These are phyloP conservation scores for Pyrocoelia pectoralis DNA, from an alignment of 2,888 invertebrate genomes.

Conservation along the genomic window DNA sequence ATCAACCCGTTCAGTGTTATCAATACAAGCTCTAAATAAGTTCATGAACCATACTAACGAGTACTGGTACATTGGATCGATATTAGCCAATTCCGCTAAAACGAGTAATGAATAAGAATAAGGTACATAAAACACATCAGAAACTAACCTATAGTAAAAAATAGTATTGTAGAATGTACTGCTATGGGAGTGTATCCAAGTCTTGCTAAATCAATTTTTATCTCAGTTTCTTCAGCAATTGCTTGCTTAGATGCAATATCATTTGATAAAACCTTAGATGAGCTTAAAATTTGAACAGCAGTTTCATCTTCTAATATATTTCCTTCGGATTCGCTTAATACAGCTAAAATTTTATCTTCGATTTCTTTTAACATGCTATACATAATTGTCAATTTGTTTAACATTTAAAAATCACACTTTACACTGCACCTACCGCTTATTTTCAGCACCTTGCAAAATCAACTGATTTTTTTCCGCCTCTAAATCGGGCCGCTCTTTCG, in stretches of 20 bases:
- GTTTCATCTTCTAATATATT: conserved; percentile 92
- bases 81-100: conserved; percentile 83
- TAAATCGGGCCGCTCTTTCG: conserved; percentile 89
- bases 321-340: conserved; percentile 75
- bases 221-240: conserved; percentile 88
- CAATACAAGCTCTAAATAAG: conserved; percentile 85
- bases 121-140: background rate
- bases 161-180: conserved; percentile 86
- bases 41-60: conserved; percentile 95
- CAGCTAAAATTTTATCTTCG: conserved; percentile 88
- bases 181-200: conserved; percentile 91
- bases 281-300: conserved; percentile 86
- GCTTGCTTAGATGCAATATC: conserved; percentile 92
- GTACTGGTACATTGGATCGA: no score
- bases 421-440: conserved; percentile 64
- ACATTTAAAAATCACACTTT: no score
- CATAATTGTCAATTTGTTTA: no score
- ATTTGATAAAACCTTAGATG: conserved; percentile 88
- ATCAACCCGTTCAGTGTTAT: conserved; percentile 86
- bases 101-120: background rate
- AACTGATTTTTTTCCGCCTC: conserved; percentile 90
- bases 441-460: conserved; percentile 88
- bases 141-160: conserved; percentile 82
- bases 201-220: conserved; percentile 86
- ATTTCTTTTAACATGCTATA: conserved; percentile 83